phyloP scores from a whole-genome alignment of 2,888 invertebrate species.

The Folsomia manolachei region DNA sequence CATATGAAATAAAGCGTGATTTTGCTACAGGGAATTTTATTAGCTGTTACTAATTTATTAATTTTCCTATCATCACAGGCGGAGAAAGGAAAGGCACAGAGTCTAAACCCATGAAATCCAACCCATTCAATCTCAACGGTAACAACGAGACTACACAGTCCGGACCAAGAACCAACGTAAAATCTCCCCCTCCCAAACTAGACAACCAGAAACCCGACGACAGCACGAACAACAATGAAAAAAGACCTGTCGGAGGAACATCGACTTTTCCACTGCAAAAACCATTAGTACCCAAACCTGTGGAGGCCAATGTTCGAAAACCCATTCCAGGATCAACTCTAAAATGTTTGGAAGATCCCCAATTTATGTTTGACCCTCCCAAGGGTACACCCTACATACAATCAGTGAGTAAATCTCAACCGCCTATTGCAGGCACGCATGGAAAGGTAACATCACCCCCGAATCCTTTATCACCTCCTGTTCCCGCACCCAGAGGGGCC shows the following conservation, averaged over 20 bases:
- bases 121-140: neutral
- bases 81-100: neutral
- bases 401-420: neutral
- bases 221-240: neutral
- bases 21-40: too few relatives aligned
- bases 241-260: neutral
- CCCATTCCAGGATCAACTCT: constrained; percentile 58
- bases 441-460: neutral
- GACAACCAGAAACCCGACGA: constrained; percentile 2
- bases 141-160: neutral
- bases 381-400: constrained; percentile 50
- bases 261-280: constrained; percentile 16
- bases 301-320: constrained; percentile 31
- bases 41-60: too few relatives aligned
- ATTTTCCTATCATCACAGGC: neutral
- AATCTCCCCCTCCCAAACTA: neutral
- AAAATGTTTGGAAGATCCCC: constrained; percentile 61
- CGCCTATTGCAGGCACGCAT: neutral
- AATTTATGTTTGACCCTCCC: constrained; percentile 57
- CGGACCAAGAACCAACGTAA: neutral
- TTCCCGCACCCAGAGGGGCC: constrained; percentile 26
- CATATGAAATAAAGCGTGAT: too few relatives aligned
- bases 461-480: neutral
- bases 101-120: too few relatives aligned
- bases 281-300: constrained; percentile 17